Conservation (phyloP, 2,797 vertebrate genomes). For the Margarornis squamiger region DNA sequence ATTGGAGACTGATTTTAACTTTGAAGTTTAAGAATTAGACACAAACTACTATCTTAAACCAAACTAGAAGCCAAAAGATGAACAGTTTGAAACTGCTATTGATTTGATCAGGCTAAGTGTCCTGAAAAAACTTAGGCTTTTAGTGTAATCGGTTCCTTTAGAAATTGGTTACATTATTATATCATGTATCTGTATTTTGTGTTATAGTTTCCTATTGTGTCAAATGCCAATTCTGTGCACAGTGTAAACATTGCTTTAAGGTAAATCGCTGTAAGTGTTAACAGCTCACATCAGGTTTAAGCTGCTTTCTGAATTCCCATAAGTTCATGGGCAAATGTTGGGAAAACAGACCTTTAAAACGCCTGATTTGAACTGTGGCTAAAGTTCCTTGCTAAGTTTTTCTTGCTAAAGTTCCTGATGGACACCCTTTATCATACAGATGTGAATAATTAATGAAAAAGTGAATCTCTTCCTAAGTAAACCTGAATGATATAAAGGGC, state of each 20-base stretch:
- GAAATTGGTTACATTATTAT: background rate
- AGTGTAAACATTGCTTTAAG: background rate
- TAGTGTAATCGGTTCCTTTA: background rate
- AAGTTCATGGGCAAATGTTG: background rate
- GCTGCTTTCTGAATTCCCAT: background rate
- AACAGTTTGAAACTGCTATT: background rate
- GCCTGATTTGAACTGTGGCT: background rate
- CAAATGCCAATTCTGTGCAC: background rate
- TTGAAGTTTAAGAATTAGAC: background rate
- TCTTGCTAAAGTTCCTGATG: background rate
- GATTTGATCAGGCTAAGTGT: background rate
- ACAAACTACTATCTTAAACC: background rate
- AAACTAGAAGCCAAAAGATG: background rate
- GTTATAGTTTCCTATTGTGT: background rate
- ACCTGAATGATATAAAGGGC: background rate
- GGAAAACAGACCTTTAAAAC: background rate
- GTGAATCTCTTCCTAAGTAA: background rate
- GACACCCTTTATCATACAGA: background rate
- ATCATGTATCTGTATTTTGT: background rate
- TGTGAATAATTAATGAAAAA: background rate
- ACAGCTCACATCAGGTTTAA: background rate
- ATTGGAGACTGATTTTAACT: background rate
- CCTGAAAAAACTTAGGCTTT: background rate
- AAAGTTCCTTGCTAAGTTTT: background rate
- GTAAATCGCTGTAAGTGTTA: background rate